Percentiles rank a stretch among this genome's conserved stretches.
Conservation (phyloP, 2,888 invertebrate genomes). For the Pandemis cinnamomeana region DNA sequence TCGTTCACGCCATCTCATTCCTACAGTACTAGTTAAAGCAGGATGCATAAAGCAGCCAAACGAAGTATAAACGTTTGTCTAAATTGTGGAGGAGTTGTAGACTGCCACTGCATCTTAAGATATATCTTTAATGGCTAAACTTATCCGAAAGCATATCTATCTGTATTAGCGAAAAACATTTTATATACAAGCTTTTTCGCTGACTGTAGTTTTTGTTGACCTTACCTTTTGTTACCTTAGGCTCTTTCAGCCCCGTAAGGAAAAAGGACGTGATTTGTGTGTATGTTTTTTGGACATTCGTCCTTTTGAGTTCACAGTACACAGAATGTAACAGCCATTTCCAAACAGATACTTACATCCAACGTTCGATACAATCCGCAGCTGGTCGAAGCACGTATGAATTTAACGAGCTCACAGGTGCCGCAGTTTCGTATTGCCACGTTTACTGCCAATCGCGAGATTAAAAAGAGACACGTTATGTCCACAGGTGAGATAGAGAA, state of each 20-base stretch:
- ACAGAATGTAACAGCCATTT: background rate
- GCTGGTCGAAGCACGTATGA: conserved; percentile 8
- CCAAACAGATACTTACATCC: background rate
- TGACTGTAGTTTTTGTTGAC: no score
- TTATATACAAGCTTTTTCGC: background rate
- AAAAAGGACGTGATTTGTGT: no score
- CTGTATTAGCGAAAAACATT: background rate
- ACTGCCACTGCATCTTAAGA: background rate
- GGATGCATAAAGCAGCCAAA: background rate
- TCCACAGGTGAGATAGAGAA: background rate
- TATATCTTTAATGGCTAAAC: background rate
- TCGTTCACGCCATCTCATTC: background rate
- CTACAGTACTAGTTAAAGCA: background rate
- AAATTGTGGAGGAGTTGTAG: background rate
- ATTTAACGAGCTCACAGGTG: conserved; percentile 22
- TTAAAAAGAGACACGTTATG: conserved; percentile 12
- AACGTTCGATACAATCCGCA: background rate
- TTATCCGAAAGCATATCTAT: background rate
- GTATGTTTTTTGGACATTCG: no score
- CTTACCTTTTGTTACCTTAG: no score
- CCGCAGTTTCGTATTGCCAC: background rate
- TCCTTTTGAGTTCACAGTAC: no score
- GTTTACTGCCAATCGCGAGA: conserved; percentile 21
- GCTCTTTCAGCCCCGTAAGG: no score
- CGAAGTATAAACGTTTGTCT: background rate